Conservation (phyloP, 2,888 invertebrate species). For the Eupithecia centaureata region DNA sequence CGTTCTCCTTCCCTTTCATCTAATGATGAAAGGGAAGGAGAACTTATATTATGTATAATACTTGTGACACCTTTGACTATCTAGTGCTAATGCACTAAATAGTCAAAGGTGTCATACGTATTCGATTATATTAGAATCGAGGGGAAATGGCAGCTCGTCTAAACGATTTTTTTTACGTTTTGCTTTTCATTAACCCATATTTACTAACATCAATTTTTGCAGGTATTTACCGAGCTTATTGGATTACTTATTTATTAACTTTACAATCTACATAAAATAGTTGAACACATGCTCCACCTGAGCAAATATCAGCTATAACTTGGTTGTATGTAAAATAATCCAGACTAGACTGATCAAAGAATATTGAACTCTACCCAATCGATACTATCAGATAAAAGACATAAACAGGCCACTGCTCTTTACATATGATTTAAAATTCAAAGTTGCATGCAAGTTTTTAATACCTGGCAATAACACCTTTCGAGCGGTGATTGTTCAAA, state of each 20-base stretch:
- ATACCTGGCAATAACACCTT: conserved; percentile 27
- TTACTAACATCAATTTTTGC: no score
- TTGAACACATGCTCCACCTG: neutral
- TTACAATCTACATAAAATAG: neutral
- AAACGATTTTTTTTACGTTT: no score
- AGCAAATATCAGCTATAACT: neutral
- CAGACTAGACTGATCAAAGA: neutral
- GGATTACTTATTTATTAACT: neutral
- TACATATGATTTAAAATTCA: conserved; percentile 28
- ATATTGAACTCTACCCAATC: conserved; percentile 4
- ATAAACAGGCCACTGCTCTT: conserved; percentile 21
- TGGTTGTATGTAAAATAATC: neutral
- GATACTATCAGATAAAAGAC: conserved; percentile 7
- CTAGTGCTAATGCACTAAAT: no score
- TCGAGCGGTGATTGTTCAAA: conserved; percentile 25
- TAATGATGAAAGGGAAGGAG: no score
- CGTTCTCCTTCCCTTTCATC: no score
- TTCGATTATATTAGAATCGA: no score
- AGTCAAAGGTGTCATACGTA: no score
- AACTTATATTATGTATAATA: neutral
- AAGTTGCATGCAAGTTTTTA: conserved; percentile 22
- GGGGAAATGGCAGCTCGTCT: no score
- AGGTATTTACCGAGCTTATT: neutral
- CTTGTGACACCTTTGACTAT: no score
- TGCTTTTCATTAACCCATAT: no score